Conservation (phyloP, 53 echinoderm and acorn worm species). For the Apostichopus leukothele region DNA sequence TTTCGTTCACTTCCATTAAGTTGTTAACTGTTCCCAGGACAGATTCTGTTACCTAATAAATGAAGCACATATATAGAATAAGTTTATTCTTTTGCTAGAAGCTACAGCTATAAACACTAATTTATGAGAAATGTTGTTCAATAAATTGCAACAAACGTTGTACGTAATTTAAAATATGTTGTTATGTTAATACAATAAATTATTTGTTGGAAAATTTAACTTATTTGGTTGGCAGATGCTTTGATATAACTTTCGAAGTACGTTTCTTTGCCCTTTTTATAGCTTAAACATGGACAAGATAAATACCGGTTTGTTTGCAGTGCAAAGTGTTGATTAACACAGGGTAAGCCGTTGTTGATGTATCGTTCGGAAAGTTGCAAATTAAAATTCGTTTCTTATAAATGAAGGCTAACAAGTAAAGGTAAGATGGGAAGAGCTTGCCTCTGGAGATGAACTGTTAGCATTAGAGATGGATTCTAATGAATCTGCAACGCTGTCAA, state of each 20-base stretch:
- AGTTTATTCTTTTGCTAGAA: not conserved
- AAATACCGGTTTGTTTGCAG: too few species aligned
- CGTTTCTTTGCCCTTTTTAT: too few species aligned
- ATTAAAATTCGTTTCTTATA: too few species aligned
- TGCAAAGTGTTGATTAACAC: too few species aligned
- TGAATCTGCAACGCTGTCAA: slow-evolving; percentile 19
- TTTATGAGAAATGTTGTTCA: too few species aligned
- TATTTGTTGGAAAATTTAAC: not conserved
- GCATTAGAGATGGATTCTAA: slow-evolving; percentile 9
- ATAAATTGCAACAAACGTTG: too few species aligned
- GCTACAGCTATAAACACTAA: too few species aligned
- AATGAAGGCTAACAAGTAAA: too few species aligned
- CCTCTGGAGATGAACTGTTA: slow-evolving; percentile 31
- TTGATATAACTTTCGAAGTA: too few species aligned
- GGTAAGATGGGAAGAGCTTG: not conserved
- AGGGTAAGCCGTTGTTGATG: too few species aligned
- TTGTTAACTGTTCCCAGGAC: slow-evolving; percentile 38
- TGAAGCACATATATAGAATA: not conserved
- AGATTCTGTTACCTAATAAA: slow-evolving; percentile 26
- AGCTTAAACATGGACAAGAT: too few species aligned
- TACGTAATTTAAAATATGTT: not conserved
- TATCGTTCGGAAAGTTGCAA: too few species aligned
- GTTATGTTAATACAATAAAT: not conserved
- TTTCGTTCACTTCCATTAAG: slow-evolving; percentile 26
- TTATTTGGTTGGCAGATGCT: not conserved